Base-by-base conservation (phyloP, 2,888 invertebrate species). In the Lacanobia wlatinum region DNA sequence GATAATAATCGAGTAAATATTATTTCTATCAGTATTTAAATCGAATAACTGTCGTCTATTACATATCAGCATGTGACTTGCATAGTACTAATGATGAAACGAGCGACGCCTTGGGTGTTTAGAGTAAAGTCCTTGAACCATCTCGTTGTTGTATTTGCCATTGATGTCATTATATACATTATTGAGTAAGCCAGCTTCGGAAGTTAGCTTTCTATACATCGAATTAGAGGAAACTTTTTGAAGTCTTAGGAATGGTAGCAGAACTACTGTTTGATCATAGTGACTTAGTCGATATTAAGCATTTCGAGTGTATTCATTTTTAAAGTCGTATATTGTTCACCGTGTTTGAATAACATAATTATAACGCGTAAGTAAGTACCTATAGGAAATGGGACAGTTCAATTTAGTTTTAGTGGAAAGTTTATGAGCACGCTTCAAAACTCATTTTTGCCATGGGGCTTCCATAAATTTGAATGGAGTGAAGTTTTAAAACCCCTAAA, bases 61-160 rank as follows among this genome's bases (percentile, higher is more conserved):
- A 96, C 96, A 96, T 96, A 96, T 96, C 96, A 96, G 93, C 92
- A 92, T 93, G 95, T 95, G 95, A 95, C 94, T 95, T 95, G 93
- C 91, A 90, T 94, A 94, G 92, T 92, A 92, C 90, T 92, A 91
- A 90, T 83, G 76, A 90, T 83, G 79, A 90, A 91, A 88, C 90
- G 91, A 92, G 88, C 87, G 88, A 89, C 91, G 92, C 92, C 92
- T 92, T 91, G 87, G 84, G 88, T 92, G 91, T 90, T 91, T 91
- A 90, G 87, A 83, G 80, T 90, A 90, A 90, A 90, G 87, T 89
- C 89, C 88, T 91, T 89, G 88, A 91, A 85, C 90, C 89, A 90
- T 92, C 90, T 93, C 87, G 89, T 91, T 91, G 92, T 94, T 92
- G 92, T 92, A 92, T 91, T 92, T 89, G 92, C 92, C 92, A 90